These are phyloP conservation scores for Gymnodraco acuticeps DNA, from an alignment of 2,797 vertebrate species.

Conservation along the genomic window DNA sequence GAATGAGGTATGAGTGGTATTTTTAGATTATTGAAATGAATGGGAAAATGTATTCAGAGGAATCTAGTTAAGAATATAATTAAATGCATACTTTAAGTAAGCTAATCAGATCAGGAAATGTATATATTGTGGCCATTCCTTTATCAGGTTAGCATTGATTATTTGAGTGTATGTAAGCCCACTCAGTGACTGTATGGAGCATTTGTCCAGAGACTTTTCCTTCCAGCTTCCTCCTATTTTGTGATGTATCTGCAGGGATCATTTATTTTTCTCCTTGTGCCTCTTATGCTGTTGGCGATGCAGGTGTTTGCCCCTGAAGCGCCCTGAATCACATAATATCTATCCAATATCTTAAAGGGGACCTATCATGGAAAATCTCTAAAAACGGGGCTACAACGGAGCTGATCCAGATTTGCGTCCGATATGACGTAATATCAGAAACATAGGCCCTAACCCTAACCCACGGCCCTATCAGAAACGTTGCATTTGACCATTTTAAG, in stretches of 20 bases:
- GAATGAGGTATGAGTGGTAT: no score
- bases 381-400: no score
- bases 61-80: constrained; percentile 8
- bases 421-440: no score
- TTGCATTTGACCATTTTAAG: no score
- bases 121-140: constrained; percentile 14
- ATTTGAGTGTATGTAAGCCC: constrained; percentile 35
- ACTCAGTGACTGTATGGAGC: constrained; percentile 17
- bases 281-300: constrained; percentile 33
- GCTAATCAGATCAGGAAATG: constrained; percentile 29
- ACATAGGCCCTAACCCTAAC: no score
- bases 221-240: constrained; percentile 34
- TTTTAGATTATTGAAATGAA: not conserved
- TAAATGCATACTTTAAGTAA: constrained; percentile 13
- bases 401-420: no score
- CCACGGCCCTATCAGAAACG: no score
- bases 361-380: no score
- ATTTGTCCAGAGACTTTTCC: constrained; percentile 20
- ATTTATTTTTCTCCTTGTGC: constrained; percentile 21
- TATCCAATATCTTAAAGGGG: no score
- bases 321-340: constrained; percentile 24
- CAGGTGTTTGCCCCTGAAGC: constrained; percentile 30
- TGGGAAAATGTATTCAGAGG: not conserved
- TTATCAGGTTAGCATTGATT: constrained; percentile 58
- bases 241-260: constrained; percentile 6